Evolutionary conservation across 2,113 vertebrate genomes (phyloP), one percentile per base, ranked within the genome.

Genomic region (Salvator merianae): DNA sequence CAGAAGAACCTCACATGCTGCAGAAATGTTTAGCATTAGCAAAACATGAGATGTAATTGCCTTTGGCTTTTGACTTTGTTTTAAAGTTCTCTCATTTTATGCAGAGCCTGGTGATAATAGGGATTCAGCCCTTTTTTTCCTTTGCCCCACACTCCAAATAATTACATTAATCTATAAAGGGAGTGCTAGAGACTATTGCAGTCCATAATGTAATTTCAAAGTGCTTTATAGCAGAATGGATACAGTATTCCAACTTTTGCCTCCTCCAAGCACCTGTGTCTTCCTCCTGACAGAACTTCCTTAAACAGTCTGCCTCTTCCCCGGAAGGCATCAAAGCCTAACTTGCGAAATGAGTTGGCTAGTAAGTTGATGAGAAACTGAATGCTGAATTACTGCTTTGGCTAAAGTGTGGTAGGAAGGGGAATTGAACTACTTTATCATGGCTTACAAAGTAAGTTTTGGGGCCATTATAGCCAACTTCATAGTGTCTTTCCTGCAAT

Each of bases 261-360:
- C 40, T 69, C 65, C 32, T 69, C 43, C 34, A 73, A 28, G 28
- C 34, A 82, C 18, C 24, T 16, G 2, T 55, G 32, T 20, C 16
- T 26, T 73, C 69, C 69, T 81, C 70, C 79, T 70, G n/a, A 55
- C 26, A 71, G 24, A n/a, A 71, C n/a, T 76, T 77, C 34, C 62
- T 10, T 82, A 40, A 62, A 36, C 36, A 62, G 30, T 82, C 53
- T 62, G 69, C n/a, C 38, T 73, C 81, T 73, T 20, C 10, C 30
- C 28, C 36, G 62, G n/a, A 63, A 62, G 36, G 20, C 53, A 73
- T 43, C 26, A 63, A 36, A 43, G 50, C 59, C 50, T 13, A 70
- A 30, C 20, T 24, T 82, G 53, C 55, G 40, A n/a, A 63, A 43
- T 73, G 16, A 36, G 28, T 32, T 63, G 32, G 47, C 26, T 71